phyloP scores from a whole-genome alignment of 2,888 invertebrate genomes.

The Leptinotarsa peninsularis region DNA sequence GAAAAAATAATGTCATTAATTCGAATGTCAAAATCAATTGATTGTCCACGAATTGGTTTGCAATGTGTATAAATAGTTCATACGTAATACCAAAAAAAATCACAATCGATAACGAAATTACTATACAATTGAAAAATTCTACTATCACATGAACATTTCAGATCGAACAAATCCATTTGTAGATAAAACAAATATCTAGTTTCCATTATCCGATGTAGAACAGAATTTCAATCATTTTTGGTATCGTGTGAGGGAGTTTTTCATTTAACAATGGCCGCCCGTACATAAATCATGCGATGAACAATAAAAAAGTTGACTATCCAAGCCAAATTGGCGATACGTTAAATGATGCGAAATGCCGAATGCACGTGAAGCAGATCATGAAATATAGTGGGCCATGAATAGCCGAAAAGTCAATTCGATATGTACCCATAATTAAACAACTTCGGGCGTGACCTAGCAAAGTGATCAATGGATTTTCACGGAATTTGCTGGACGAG shows the following conservation, averaged over 20 bases:
- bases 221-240: slow-evolving; percentile 40
- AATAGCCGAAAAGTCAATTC: slow-evolving; percentile 46
- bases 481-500: background rate
- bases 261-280: slow-evolving; percentile 41
- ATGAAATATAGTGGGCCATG: slow-evolving; percentile 49
- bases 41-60: too few relatives aligned
- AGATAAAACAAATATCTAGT: slow-evolving; percentile 31
- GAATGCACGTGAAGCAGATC: slow-evolving; percentile 46
- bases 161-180: background rate
- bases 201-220: slow-evolving; percentile 35
- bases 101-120: background rate
- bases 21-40: too few relatives aligned
- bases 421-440: slow-evolving; percentile 51
- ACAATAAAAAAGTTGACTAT: slow-evolving; percentile 52
- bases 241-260: slow-evolving; percentile 34
- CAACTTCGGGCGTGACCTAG: slow-evolving; percentile 43
- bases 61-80: too few relatives aligned
- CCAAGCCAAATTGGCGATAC: slow-evolving; percentile 50
- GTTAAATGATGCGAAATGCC: slow-evolving; percentile 54
- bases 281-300: slow-evolving; percentile 48
- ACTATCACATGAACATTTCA: background rate
- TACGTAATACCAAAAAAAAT: too few relatives aligned
- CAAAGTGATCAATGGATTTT: slow-evolving; percentile 1
- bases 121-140: slow-evolving; percentile 9
- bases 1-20: too few relatives aligned